phyloP scores from a whole-genome alignment of 2,797 vertebrate species.

The Brachyalestes nurse region DNA sequence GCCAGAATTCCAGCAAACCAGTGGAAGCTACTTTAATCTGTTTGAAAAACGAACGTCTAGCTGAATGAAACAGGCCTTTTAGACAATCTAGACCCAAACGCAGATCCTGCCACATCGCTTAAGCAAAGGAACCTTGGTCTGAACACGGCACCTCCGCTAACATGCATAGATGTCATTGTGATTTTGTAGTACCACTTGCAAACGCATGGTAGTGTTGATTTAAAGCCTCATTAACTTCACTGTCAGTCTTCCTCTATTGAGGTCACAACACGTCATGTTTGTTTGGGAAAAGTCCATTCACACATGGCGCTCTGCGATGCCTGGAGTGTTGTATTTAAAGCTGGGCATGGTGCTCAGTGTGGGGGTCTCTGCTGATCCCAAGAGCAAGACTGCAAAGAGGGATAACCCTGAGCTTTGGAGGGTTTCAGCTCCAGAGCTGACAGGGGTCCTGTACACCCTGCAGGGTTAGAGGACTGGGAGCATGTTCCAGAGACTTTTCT shows the following conservation, averaged over 20 bases:
- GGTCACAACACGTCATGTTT: conserved; percentile 54
- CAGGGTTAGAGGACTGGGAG: background rate
- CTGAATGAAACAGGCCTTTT: too few relatives aligned
- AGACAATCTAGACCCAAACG: too few relatives aligned
- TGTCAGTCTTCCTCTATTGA: conserved; percentile 43
- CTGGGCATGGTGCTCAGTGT: background rate
- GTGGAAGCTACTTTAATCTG: too few relatives aligned
- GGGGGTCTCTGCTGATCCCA: conserved; percentile 6
- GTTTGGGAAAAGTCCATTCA: conserved; percentile 44
- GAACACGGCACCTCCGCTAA: too few relatives aligned
- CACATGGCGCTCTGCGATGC: conserved; percentile 17
- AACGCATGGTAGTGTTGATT: conserved; percentile 17
- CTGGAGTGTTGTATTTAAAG: background rate
- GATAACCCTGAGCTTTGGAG: conserved; percentile 18
- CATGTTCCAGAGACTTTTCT: background rate
- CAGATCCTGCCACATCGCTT: too few relatives aligned
- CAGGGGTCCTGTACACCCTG: conserved; percentile 10
- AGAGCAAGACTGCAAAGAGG: background rate
- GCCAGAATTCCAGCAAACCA: too few relatives aligned
- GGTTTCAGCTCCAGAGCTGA: background rate
- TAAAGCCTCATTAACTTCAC: conserved; percentile 37
- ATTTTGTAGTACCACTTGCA: background rate
- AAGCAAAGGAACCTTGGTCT: too few relatives aligned
- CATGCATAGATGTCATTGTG: background rate
- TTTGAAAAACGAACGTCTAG: too few relatives aligned